Base-by-base conservation (phyloP, 2,888 invertebrate genomes). In the Philopedon plagiatum region DNA sequence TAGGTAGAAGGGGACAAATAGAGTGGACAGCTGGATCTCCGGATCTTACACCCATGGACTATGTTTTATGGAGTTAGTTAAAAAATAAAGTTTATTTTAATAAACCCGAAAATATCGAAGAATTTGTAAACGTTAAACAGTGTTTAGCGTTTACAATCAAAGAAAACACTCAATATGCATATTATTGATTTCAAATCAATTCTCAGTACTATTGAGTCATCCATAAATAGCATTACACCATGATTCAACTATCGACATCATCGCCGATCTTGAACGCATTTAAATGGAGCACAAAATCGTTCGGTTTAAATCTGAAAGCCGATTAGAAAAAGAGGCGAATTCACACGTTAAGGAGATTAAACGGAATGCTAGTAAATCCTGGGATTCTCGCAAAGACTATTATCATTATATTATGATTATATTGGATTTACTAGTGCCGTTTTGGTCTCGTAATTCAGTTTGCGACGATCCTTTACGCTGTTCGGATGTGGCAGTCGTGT, bases 371-470 rank as follows among this genome's bases (percentile, higher is more conserved):
- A 74, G 65, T 71, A 85, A 86, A 86, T 85, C 85, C 85, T 80
- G 80, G 82, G 84, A 85, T 85, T 84, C 83, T 82, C 77, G 84
- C 82, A 85, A 84, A 85, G 84, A 85, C 85, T 81, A 86, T 85
- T 85, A 86, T 84, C 85, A 85, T 85, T 84, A 85, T 85, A 86
- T 86, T 86, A 85, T 85, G 85, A 86, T 86, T 85, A 85, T 85
- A 85, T 85, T 85, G 85, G 85, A 85, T 85, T 85, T 84, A 80
- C 79, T 83, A 80, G 82, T 83, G 82, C 83, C 84, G 83, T 83
- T 84, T 83, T 80, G 81, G 78, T 78, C 77, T 77, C 78, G 79
- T 81, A 81, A 83, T 82, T 82, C 83, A 84, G 84, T 84, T 77
- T 79, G 66, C 76, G 79, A 78, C 76, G 79, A 82, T 78, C 83